Base-by-base conservation (phyloP, 2,797 vertebrate species). In the Cossypha heuglini region DNA sequence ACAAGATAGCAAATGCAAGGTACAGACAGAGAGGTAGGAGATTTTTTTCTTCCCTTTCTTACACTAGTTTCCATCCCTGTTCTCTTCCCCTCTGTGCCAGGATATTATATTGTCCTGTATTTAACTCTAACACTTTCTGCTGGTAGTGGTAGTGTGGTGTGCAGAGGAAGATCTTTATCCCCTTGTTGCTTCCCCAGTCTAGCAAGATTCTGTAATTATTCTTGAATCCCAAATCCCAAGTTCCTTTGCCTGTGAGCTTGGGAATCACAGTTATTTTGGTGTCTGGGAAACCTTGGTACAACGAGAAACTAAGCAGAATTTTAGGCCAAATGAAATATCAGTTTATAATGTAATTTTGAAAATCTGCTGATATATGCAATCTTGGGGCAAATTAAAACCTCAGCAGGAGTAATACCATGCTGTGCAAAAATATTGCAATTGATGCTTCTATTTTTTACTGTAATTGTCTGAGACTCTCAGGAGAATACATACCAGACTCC, bases 391-490 rank as follows among this genome's bases (percentile, higher is more conserved):
- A 95, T 95, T 93, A 93, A 97, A 96, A 90, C 80, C 89, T 95
- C 95, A 88, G 89, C 95, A 93, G 86, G 66, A 93, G 22, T 81
- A 95, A 85, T 93, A 84, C 35, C 86, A 43, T 86, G 72, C 92
- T 95, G 94, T 89, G 93, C 86, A 90, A 88, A 88, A 87, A 93
- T 81, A 95, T 94, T 96, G 90, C 88, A 96, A 86, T 90, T 95
- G 93, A 95, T 93, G 91, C 61, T 93, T 93, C 90, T 96, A 57
- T 96, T 95, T 96, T 96, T 96, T 91, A 72, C 63, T 94, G 87
- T 95, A 96, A 94, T 90, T 90, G 82, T 95, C 80, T 90, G 86
- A 91, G 37, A 43, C 8, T 67, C 93, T 94, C 92, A 48, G 76
- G 86, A 94, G 91, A 90, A 85, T 73, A 63, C 40, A 85, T 38